phyloP scores from a whole-genome alignment of 2,888 invertebrate genomes.

The Tenthredo scrophulariae region DNA sequence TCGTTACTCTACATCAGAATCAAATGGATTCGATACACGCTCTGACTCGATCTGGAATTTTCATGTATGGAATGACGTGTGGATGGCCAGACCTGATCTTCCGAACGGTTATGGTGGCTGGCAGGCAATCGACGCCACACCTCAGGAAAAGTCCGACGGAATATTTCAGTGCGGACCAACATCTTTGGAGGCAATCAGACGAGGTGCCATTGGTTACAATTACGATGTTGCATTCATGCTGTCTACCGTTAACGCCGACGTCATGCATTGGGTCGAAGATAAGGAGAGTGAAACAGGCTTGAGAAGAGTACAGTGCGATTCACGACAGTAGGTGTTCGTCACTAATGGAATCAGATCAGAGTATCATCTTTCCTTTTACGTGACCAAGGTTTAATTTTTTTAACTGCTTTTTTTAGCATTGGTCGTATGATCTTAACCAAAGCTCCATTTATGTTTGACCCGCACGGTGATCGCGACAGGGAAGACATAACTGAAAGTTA shows the following conservation, averaged over 20 bases:
- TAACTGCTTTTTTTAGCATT: constrained; percentile 79
- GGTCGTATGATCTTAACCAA: constrained; percentile 88
- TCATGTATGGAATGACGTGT: constrained; percentile 94
- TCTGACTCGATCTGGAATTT: constrained; percentile 93
- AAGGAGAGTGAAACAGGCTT: constrained; percentile 83
- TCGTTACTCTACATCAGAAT: constrained; percentile 82
- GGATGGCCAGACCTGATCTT: constrained; percentile 91
- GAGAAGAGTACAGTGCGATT: constrained; percentile 85
- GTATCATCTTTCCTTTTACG: background rate
- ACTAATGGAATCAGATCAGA: background rate
- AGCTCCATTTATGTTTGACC: constrained; percentile 86
- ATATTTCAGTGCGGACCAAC: constrained; percentile 90
- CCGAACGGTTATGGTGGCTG: constrained; percentile 91
- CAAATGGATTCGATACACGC: constrained; percentile 80
- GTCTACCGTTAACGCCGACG: constrained; percentile 91
- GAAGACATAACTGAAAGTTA: constrained; percentile 86
- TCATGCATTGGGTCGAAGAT: constrained; percentile 89
- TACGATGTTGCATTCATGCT: constrained; percentile 90
- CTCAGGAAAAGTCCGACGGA: constrained; percentile 88
- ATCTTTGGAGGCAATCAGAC: constrained; percentile 87
- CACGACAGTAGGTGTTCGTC: constrained; percentile 83
- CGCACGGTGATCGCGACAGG: constrained; percentile 85
- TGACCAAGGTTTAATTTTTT: background rate
- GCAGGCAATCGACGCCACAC: constrained; percentile 93
- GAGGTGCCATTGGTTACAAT: constrained; percentile 87